Conservation (phyloP, 2,113 vertebrate species). For the Pomatostomus ruficeps region DNA sequence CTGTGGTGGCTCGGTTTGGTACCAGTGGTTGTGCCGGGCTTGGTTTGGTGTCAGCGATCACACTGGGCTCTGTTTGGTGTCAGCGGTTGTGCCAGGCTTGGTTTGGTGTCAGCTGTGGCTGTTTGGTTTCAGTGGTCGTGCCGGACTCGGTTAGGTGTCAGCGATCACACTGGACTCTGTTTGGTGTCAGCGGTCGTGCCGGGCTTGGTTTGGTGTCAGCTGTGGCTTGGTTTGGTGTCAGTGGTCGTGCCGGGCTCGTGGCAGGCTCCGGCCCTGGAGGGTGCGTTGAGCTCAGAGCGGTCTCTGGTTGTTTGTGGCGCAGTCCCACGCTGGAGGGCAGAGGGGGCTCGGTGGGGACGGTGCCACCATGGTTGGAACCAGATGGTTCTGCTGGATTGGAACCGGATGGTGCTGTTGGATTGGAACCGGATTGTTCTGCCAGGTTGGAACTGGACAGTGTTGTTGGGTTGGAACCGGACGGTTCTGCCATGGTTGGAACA, state of each 20-base stretch:
- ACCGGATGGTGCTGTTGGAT: rapidly evolving
- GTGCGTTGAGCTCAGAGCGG: not conserved
- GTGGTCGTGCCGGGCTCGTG: rapidly evolving
- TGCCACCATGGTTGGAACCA: not conserved
- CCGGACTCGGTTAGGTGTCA: rapidly evolving
- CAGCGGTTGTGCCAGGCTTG: rapidly evolving
- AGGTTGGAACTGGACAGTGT: rapidly evolving
- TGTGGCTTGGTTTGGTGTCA: rapidly evolving
- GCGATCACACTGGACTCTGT: too few species aligned
- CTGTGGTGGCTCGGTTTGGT: rapidly evolving
- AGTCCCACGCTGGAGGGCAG: rapidly evolving
- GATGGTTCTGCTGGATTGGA: not conserved
- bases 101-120: too few species aligned
- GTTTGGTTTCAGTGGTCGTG: rapidly evolving
- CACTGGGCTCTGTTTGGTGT: too few species aligned
- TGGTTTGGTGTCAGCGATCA: too few species aligned
- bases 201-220: rapidly evolving
- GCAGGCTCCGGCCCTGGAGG: not conserved
- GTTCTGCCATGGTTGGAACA: rapidly evolving
- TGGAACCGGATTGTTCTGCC: not conserved
- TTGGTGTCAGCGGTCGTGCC: rapidly evolving
- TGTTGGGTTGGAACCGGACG: rapidly evolving
- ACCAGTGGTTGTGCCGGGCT: too few species aligned
- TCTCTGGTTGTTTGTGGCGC: not conserved
- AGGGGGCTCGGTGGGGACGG: rapidly evolving